Percentiles rank a stretch among this genome's conserved stretches.
Conservation (phyloP, 2,113 vertebrate species). For the Chamaetylas fuelleborni region DNA sequence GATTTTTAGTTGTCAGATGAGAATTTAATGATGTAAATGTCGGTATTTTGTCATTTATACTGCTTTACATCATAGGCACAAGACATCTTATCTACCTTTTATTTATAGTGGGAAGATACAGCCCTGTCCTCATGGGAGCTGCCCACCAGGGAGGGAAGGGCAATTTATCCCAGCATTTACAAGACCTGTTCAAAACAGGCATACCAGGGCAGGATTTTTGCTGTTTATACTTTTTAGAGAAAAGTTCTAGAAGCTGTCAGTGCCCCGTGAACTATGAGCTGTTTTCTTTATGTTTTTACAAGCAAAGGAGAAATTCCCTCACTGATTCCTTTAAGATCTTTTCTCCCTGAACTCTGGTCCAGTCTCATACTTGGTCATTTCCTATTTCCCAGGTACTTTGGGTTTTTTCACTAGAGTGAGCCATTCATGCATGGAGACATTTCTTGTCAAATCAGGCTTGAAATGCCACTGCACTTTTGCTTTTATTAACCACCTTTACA, state of each 20-base stretch:
- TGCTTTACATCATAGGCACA: background rate
- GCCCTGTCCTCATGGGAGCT: background rate
- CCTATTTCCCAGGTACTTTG: conserved; percentile 16
- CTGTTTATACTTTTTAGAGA: background rate
- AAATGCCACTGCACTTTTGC: conserved; percentile 64
- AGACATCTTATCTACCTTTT: background rate
- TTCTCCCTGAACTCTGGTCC: background rate
- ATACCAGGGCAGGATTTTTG: background rate
- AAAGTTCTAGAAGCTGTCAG: background rate
- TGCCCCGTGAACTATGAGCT: background rate
- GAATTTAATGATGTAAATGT: background rate
- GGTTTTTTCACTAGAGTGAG: conserved; percentile 1
- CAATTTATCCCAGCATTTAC: background rate
- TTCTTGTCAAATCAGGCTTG: conserved; percentile 64
- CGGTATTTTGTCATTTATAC: background rate
- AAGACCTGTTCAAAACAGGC: background rate
- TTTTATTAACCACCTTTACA: conserved; percentile 43
- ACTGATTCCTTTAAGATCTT: background rate
- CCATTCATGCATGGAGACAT: conserved; percentile 16
- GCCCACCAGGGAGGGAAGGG: background rate
- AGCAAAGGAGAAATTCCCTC: background rate
- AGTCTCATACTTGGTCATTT: background rate
- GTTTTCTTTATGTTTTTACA: background rate
- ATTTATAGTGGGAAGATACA: background rate
- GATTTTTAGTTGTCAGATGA: background rate